Base-by-base conservation (phyloP, 2,797 vertebrate genomes). In the Phrynocephalus guinanensis region DNA sequence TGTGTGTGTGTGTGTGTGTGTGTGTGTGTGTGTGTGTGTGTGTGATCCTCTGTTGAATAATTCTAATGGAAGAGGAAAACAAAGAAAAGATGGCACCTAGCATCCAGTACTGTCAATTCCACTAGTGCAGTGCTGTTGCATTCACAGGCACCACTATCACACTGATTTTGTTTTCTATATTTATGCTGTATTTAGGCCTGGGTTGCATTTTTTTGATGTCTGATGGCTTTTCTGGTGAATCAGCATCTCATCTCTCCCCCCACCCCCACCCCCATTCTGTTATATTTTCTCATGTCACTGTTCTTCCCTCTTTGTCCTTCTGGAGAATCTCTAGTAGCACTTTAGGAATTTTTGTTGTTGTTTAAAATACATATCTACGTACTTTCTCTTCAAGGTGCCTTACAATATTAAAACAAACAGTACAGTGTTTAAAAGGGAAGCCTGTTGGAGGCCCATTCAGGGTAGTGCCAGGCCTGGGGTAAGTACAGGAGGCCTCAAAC, bases 1-100 rank as follows among this genome's bases (percentile, higher is more conserved):
- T 44, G 38, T 44, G 38, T 44, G 38, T 44, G 38, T 44, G 38
- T 44, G 38, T 44, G 38, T n/a, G n/a, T 38, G 38, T 38, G 38
- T 38, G 38, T 38, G 38, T 38, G 38, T 38, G 38, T 38, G 38
- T 38, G 38, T 38, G 38, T 44, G 38, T 44, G 38, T 44, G 38
- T 44, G 38, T 44, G 38, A 22, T 6, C 82, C 67, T 60, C 71
- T 83, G 81, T 48, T 84, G 83, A 30, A 38, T 84, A 89, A 84
- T n/a, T 0, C 0, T 44, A 81, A 38, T 15, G 18, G n/a, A 83
- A 71, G 50, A 92, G n/a, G 33, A 89, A 52, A 72, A 72, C n/a
- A 72, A n/a, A 30, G 60, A 63, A 63, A 63, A 63, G 15, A 63
- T 63, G 60, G 60, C 60, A 18, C 2, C 38, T 18, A 33, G 33